These are phyloP conservation scores for Heloderma charlesbogerti DNA, from an alignment of 2,113 vertebrate genomes.

Conservation along the genomic window DNA sequence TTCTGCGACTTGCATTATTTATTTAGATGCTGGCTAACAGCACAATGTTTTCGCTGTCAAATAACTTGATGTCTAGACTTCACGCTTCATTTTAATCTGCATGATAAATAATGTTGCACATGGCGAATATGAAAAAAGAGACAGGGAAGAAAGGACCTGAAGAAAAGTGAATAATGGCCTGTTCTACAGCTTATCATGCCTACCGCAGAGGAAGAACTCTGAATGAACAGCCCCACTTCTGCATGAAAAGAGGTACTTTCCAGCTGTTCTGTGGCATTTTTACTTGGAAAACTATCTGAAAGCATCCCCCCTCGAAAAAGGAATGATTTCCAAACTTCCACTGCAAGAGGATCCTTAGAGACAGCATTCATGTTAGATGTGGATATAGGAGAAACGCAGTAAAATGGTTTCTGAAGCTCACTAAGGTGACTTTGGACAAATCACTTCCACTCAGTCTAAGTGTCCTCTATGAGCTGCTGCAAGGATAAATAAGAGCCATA, in stretches of 20 bases:
- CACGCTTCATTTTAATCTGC: slow-evolving; percentile 46
- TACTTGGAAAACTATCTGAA: background rate
- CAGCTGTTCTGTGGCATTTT: background rate
- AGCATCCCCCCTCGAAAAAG: background rate
- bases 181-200: slow-evolving; percentile 18
- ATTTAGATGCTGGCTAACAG: slow-evolving; percentile 56
- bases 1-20: slow-evolving; percentile 52
- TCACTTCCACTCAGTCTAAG: background rate
- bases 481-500: background rate
- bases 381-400: background rate
- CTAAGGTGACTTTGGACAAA: background rate
- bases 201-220: slow-evolving; percentile 22
- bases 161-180: slow-evolving; percentile 35
- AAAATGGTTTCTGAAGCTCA: background rate
- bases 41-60: slow-evolving; percentile 55
- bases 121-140: slow-evolving; percentile 3
- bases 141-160: background rate
- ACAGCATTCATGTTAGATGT: background rate
- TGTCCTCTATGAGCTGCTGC: background rate
- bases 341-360: background rate
- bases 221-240: background rate
- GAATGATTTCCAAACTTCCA: background rate
- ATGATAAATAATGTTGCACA: slow-evolving; percentile 41
- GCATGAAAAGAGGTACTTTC: background rate
- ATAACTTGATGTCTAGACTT: slow-evolving; percentile 51